These are phyloP conservation scores for Mycetomoellerius zeteki DNA, from an alignment of 1,140 invertebrate genomes.

Conservation along the genomic window DNA sequence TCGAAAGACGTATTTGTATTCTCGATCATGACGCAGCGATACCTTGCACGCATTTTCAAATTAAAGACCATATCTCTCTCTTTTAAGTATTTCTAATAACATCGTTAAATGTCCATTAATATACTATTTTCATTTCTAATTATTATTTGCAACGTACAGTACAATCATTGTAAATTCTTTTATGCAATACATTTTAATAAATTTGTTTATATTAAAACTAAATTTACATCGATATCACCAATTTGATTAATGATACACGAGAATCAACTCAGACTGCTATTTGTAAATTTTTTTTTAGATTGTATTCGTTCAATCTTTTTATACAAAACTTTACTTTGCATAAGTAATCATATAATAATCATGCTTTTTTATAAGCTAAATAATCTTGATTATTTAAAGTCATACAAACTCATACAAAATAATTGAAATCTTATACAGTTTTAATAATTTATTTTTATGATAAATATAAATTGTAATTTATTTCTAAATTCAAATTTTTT, in stretches of 20 bases:
- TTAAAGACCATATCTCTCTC: neutral
- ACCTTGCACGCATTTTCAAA: conserved; percentile 45
- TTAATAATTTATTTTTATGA: too few species aligned
- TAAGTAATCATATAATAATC: too few species aligned
- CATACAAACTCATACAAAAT: too few species aligned
- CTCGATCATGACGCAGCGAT: conserved; percentile 37
- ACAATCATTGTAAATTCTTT: neutral
- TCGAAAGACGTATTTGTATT: conserved; percentile 64
- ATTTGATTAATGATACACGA: neutral
- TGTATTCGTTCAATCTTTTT: neutral
- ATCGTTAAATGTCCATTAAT: neutral
- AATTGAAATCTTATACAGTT: too few species aligned
- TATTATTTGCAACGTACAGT: neutral
- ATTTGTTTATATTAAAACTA: neutral
- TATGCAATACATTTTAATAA: neutral
- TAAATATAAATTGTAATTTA: too few species aligned
- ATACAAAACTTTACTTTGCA: neutral
- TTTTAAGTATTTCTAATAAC: conserved; percentile 13
- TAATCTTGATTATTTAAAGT: too few species aligned
- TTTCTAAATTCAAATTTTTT: too few species aligned
- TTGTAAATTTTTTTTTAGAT: neutral
- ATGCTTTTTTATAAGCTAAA: too few species aligned
- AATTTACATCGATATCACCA: neutral
- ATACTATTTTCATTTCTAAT: neutral
- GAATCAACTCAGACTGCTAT: neutral